Base-by-base conservation (phyloP, 2,113 vertebrate species). In the Chionodraco myersi region DNA sequence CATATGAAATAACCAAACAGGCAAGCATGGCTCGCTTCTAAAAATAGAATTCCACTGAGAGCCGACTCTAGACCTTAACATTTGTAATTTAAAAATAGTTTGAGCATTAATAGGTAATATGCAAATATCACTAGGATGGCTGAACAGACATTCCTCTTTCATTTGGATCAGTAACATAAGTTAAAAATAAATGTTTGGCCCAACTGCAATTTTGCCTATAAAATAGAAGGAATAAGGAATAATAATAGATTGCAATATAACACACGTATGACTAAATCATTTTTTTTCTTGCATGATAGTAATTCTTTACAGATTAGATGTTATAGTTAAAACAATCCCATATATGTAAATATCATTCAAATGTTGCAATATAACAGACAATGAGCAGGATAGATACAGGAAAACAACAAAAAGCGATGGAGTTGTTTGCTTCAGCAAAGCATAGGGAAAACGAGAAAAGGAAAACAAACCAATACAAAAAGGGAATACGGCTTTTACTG, bases 41-140 rank as follows among this genome's bases (percentile, higher is more conserved):
- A 86, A 90, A 89, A 90, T 91, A 92, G 66, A 61, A 64, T 74
- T 62, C 4, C 49, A 72, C 78, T 44, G 53, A 68, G 64, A 75
- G 59, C 57, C 65, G 13, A 66, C 49, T 56, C 2, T 14, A 10
- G 15, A 21, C 12, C 16, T 49, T 3, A 36, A n/a, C 41, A 10
- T 15, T n/a, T 7, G 3, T 14, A n/a, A 26, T 9, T 16, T 16
- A 16, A 76, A 23, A 47, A 11, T n/a, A 56, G 34, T 56, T 15
- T 58, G 1, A 52, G 4, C 14, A 44, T 14, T 10, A 2, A 36
- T 26, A 41, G 41, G 2, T 45, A 11, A 47, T 62, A 44, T 47
- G 11, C 15, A 56, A 62, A 61, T 36, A 10, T 0, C 2, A 69
- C 48, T 0, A 13, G 13, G 14, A 3, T 23, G 30, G 1, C 8